Percentiles rank a stretch among this genome's conserved stretches.
Evolutionary conservation across 1,140 invertebrate species (phyloP).

Genomic region (Vollenhovia emeryi): DNA sequence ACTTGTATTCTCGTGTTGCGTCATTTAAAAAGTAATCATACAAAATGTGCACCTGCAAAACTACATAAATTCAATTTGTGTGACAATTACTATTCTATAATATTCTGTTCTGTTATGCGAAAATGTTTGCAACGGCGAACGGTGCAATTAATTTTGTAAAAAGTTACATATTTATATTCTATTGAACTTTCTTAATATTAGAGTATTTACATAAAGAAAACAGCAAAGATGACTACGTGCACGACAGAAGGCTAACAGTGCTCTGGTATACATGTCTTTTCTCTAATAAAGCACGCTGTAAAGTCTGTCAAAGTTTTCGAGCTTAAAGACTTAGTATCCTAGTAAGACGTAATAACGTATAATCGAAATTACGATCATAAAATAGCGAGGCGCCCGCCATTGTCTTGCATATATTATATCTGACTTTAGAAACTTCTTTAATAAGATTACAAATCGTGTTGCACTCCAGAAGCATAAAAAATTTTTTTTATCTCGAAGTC

Average conservation of each 20-base stretch:
- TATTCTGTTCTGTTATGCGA: background rate
- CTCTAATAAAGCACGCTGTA: background rate
- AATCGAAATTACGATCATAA: slow-evolving; percentile 47
- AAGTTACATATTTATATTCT: background rate
- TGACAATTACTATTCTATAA: background rate
- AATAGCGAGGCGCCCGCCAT: background rate
- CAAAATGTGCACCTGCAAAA: background rate
- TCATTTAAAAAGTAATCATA: background rate
- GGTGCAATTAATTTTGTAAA: background rate
- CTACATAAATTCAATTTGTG: background rate
- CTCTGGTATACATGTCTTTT: background rate
- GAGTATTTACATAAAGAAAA: background rate
- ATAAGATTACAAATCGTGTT: slow-evolving; percentile 16
- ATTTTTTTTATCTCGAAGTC: background rate
- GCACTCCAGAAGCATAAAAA: background rate
- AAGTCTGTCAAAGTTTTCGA: slow-evolving; percentile 19
- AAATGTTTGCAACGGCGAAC: too few relatives aligned
- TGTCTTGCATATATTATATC: slow-evolving; percentile 22
- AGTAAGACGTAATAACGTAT: slow-evolving; percentile 27
- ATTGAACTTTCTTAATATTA: background rate
- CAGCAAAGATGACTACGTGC: background rate
- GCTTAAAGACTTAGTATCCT: slow-evolving; percentile 24
- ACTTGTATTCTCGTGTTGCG: background rate
- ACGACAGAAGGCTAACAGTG: background rate
- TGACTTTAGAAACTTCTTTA: slow-evolving; percentile 43